Evolutionary conservation across 2,888 invertebrate species (phyloP).

Genomic region (Dryobota labecula): DNA sequence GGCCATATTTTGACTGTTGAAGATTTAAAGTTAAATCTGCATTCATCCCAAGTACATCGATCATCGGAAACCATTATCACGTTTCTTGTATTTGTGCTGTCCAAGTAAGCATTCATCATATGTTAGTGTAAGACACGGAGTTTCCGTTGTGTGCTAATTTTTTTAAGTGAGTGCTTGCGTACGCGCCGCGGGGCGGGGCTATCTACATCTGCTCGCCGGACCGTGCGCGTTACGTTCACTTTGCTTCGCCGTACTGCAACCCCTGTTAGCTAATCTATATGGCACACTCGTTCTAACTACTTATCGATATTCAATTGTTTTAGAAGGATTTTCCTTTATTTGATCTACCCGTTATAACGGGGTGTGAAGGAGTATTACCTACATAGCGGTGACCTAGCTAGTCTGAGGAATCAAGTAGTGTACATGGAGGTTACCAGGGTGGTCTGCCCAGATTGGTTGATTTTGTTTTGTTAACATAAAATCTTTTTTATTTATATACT

Average conservation of each 20-base stretch:
- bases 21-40: not conserved
- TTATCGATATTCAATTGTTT: slow-evolving; percentile 35
- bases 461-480: not conserved
- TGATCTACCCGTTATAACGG: not conserved
- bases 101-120: slow-evolving; percentile 65
- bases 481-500: too few species aligned
- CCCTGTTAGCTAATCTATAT: slow-evolving; percentile 78
- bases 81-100: slow-evolving; percentile 36
- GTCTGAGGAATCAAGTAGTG: not conserved
- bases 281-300: slow-evolving; percentile 62
- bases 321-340: not conserved
- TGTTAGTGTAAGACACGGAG: slow-evolving; percentile 68
- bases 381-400: not conserved
- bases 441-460: too few species aligned
- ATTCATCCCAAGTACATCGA: slow-evolving; percentile 2
- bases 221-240: slow-evolving; percentile 87
- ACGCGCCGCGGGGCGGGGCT: slow-evolving; percentile 71
- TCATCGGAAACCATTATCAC: slow-evolving; percentile 31
- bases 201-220: slow-evolving; percentile 86
- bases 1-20: not conserved
- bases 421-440: not conserved
- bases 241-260: slow-evolving; percentile 74
- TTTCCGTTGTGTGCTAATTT: slow-evolving; percentile 90
- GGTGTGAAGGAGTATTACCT: not conserved
- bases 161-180: slow-evolving; percentile 83